Evolutionary conservation across 2,113 vertebrate species (phyloP).

Genomic region (Nesoenas mayeri): DNA sequence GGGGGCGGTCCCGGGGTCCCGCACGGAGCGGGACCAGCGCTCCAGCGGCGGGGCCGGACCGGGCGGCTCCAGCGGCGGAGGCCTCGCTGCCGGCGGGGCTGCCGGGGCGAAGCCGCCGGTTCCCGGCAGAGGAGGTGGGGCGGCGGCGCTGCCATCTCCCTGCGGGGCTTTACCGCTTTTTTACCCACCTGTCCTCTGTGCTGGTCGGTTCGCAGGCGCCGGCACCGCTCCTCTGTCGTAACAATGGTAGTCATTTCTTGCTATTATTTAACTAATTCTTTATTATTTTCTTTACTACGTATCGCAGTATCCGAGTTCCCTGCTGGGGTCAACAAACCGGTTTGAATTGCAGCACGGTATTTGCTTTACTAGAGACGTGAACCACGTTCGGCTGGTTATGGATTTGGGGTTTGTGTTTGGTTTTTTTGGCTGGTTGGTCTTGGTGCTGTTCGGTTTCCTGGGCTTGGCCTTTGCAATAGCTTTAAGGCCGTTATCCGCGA

Average conservation of each 20-base stretch:
- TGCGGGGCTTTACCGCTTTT: accelerated
- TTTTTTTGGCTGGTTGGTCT: not conserved
- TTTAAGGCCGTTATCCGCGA: not conserved
- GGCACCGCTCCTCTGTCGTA: too few species aligned
- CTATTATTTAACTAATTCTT: too few species aligned
- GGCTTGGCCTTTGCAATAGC: not conserved
- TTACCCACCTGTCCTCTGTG: accelerated
- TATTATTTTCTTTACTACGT: too few species aligned
- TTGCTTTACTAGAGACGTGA: not conserved
- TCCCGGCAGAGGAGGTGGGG: not conserved
- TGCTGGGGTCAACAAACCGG: not conserved
- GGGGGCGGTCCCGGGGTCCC: accelerated
- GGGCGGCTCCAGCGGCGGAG: not conserved
- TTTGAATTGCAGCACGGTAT: not conserved
- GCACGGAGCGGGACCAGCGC: too few species aligned
- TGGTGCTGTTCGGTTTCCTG: not conserved
- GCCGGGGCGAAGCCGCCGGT: not conserved
- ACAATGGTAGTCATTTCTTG: too few species aligned
- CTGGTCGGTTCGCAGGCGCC: too few species aligned
- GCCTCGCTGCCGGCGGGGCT: not conserved
- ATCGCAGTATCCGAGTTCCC: not conserved
- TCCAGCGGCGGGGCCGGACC: not conserved
- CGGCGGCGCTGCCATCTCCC: not conserved
- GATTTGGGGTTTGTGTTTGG: not conserved
- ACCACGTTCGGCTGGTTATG: accelerated